Evolutionary conservation across 2,113 vertebrate genomes (phyloP).

Genomic region (Trinectes maculatus): DNA sequence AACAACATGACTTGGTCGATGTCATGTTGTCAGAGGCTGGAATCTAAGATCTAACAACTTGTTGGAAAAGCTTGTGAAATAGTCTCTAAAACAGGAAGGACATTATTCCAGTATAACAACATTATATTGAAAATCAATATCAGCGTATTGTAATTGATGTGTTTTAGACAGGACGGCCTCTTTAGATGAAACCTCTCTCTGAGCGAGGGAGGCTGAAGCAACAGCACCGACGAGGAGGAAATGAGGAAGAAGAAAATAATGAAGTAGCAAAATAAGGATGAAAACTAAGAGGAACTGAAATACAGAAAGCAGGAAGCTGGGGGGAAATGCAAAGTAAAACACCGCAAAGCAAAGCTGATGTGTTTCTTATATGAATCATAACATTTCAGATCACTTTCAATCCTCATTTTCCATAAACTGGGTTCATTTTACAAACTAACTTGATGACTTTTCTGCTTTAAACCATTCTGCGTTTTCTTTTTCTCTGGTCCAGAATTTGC

Average conservation of each 20-base stretch:
- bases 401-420: background rate
- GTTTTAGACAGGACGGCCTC: background rate
- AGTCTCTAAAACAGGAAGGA: background rate
- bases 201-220: background rate
- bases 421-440: background rate
- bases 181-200: background rate
- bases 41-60: background rate
- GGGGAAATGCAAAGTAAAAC: background rate
- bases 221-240: background rate
- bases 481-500: background rate
- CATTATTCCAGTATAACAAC: too few relatives aligned
- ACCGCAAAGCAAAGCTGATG: background rate
- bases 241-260: background rate
- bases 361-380: background rate
- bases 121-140: slow-evolving; percentile 15
- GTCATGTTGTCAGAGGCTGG: background rate
- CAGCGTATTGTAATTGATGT: background rate
- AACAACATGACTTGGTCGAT: background rate
- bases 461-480: background rate
- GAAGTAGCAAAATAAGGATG: background rate
- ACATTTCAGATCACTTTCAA: background rate
- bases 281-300: background rate
- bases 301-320: background rate
- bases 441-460: background rate
- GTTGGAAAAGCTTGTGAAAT: background rate